Evolutionary conservation across 2,888 invertebrate genomes (phyloP).

Genomic region (Lordiphosa fenestrarum): DNA sequence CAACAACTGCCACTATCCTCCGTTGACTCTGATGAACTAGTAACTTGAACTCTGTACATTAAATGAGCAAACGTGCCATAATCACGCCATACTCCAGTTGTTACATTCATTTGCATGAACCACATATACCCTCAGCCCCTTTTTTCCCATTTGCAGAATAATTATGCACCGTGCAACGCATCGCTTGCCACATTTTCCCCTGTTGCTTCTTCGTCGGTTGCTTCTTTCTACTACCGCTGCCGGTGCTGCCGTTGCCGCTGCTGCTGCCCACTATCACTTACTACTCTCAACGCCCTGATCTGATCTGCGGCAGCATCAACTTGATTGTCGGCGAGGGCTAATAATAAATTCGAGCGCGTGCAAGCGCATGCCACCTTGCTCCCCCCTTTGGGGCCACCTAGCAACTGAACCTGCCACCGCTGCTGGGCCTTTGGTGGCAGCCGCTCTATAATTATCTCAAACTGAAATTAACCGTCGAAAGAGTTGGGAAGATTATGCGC

Average conservation of each 20-base stretch:
- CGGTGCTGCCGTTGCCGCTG: conserved; percentile 8
- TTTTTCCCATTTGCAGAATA: conserved; percentile 34
- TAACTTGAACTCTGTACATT: background rate
- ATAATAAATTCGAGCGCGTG: conserved; percentile 78
- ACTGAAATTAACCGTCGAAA: conserved; percentile 78
- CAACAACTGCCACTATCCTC: too few species aligned
- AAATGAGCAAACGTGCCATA: conserved; percentile 17
- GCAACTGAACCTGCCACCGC: conserved; percentile 18
- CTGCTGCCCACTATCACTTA: conserved; percentile 71
- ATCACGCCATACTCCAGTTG: conserved; percentile 39
- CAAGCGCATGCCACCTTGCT: conserved; percentile 65
- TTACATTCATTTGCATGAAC: conserved; percentile 27
- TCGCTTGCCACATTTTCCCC: conserved; percentile 17
- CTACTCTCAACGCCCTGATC: conserved; percentile 70
- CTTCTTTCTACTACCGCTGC: conserved; percentile 13
- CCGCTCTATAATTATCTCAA: conserved; percentile 79
- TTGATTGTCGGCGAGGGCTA: conserved; percentile 57
- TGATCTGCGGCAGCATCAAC: conserved; percentile 49
- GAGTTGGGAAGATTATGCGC: conserved; percentile 72
- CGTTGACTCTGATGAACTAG: background rate
- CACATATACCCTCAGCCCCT: conserved; percentile 25
- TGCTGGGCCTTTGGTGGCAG: conserved; percentile 53
- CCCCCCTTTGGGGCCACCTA: conserved; percentile 11
- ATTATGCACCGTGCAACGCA: conserved; percentile 47
- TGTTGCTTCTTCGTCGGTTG: background rate